phyloP scores from a whole-genome alignment of 2,888 invertebrate genomes.

The Drosophila neutralis region DNA sequence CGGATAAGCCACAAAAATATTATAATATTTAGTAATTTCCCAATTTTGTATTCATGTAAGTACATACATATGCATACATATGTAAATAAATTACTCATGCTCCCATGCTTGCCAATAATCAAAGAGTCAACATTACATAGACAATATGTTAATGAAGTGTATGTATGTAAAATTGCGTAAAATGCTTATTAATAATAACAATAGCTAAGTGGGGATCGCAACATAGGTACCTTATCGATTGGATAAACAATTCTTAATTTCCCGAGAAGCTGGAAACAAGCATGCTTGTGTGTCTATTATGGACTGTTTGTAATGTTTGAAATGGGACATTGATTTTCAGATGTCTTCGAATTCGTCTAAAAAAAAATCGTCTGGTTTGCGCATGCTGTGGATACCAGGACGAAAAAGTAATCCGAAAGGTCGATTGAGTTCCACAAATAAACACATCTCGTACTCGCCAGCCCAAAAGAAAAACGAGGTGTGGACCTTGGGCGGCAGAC shows the following conservation, averaged over 20 bases:
- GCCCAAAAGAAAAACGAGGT: constrained; percentile 82
- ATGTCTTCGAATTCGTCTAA: constrained; percentile 78
- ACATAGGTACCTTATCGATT: background rate
- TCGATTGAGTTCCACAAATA: constrained; percentile 79
- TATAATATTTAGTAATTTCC: constrained; percentile 5
- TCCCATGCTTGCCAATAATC: constrained; percentile 17
- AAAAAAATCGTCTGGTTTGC: constrained; percentile 81
- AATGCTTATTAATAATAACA: constrained; percentile 1
- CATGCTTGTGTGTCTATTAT: constrained; percentile 8
- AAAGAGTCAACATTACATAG: constrained; percentile 11
- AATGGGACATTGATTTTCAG: constrained; percentile 61
- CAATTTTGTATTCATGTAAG: background rate
- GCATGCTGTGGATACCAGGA: constrained; percentile 84
- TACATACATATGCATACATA: background rate
- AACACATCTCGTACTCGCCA: constrained; percentile 70
- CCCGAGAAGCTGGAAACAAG: background rate
- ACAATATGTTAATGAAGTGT: background rate
- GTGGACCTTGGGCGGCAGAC: constrained; percentile 84
- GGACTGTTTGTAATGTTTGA: constrained; percentile 27
- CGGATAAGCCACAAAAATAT: constrained; percentile 3
- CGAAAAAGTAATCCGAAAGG: constrained; percentile 83
- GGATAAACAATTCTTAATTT: background rate
- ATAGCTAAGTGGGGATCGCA: constrained; percentile 3
- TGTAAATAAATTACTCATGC: constrained; percentile 1
- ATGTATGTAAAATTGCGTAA: constrained; percentile 13